A percentile compares a stretch with the other conserved stretches of the same genome.
phyloP scores from a whole-genome alignment of 2,797 vertebrate species.

The Threskiornis aethiopicus region DNA sequence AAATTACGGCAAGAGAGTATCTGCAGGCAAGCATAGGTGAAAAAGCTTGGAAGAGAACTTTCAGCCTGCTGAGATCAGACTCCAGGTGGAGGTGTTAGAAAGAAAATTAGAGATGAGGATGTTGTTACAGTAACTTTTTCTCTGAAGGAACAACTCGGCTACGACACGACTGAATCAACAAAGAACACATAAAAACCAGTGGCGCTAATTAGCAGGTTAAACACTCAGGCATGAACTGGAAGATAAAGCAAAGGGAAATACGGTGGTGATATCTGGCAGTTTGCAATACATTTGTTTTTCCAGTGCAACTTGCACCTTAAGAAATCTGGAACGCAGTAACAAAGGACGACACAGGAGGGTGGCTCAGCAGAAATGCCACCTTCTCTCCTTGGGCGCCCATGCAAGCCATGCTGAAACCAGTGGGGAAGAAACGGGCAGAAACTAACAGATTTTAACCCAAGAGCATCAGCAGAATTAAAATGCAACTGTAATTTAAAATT shows the following conservation, averaged over 20 bases:
- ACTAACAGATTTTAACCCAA: neutral
- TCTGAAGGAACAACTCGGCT: neutral
- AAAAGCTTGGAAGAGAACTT: neutral
- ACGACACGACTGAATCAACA: neutral
- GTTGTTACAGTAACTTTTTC: neutral
- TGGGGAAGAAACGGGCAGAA: neutral
- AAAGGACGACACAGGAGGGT: neutral
- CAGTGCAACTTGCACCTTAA: neutral
- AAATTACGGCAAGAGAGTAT: neutral
- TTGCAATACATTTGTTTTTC: neutral
- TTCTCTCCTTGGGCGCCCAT: neutral
- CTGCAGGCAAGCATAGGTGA: neutral
- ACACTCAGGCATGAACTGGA: neutral
- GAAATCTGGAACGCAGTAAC: neutral
- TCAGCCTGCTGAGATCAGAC: neutral
- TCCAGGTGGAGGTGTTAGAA: neutral
- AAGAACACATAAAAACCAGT: neutral
- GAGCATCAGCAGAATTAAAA: neutral
- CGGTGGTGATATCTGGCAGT: neutral
- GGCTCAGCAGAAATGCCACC: neutral
- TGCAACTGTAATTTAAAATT: conserved; percentile 42
- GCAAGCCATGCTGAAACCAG: neutral
- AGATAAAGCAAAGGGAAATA: neutral
- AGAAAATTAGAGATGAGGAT: neutral
- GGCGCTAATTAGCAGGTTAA: neutral